phyloP scores from a whole-genome alignment of 2,113 vertebrate species.

The Rhynchomys soricoides region DNA sequence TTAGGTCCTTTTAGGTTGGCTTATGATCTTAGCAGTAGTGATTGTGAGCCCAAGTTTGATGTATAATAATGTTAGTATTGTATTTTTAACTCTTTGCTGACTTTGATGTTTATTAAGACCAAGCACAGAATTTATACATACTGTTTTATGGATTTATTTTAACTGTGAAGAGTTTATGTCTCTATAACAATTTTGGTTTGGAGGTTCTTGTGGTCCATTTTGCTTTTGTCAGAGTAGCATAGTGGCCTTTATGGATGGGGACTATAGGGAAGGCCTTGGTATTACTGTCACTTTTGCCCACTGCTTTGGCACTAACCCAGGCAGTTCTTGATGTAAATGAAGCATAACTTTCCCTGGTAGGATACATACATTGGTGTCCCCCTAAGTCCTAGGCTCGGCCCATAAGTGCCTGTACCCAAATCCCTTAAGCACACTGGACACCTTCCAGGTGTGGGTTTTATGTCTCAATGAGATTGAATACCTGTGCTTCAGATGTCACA shows the following conservation, averaged over 20 bases:
- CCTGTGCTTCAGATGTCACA: constrained; percentile 53
- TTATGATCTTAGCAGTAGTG: background rate
- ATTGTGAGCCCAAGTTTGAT: background rate
- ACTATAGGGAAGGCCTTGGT: background rate
- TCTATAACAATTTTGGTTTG: background rate
- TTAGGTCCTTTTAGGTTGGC: constrained; percentile 35
- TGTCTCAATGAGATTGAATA: background rate
- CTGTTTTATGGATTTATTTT: constrained; percentile 74
- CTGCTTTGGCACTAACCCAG: background rate
- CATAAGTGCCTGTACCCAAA: background rate
- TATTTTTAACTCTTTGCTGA: constrained; percentile 58
- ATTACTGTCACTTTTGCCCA: background rate
- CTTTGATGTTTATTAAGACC: constrained; percentile 40
- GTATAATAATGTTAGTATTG: constrained; percentile 64
- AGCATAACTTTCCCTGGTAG: background rate
- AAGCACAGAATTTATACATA: constrained; percentile 35
- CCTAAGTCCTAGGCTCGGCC: no score
- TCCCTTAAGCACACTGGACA: background rate
- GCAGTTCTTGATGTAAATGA: background rate
- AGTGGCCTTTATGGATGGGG: background rate
- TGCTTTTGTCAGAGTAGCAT: background rate
- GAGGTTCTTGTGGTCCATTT: background rate
- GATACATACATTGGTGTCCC: background rate
- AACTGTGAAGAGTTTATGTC: constrained; percentile 39
- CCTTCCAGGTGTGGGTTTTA: background rate